Percentiles rank a stretch among this genome's conserved stretches.
These are phyloP conservation scores for Ceriagrion tenellum DNA, from an alignment of 2,888 invertebrate genomes.

Conservation along the genomic window DNA sequence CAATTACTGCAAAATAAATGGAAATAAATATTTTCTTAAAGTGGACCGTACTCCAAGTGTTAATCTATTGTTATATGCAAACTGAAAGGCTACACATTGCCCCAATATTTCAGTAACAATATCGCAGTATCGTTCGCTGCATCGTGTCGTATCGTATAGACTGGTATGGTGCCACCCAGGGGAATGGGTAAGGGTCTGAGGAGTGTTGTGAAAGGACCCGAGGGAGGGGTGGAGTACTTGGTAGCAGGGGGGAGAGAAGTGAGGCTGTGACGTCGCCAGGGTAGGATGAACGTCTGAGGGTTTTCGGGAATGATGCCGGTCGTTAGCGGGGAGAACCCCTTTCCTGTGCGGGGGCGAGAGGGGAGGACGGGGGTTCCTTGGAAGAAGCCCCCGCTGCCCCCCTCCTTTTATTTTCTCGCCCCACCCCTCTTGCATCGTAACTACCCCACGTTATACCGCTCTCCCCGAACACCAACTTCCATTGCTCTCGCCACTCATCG, in stretches of 20 bases:
- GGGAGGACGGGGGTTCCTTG: neutral
- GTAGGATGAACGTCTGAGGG: neutral
- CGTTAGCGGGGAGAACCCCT: neutral
- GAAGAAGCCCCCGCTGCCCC: neutral
- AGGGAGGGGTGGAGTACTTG: neutral
- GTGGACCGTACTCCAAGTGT: no score
- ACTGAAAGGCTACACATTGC: no score
- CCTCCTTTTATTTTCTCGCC: neutral
- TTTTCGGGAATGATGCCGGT: neutral
- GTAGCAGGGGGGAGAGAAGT: neutral
- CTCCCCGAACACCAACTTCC: neutral
- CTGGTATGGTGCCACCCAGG: neutral
- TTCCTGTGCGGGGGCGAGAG: neutral
- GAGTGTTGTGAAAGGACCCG: neutral
- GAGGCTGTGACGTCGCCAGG: neutral
- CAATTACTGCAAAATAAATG: no score
- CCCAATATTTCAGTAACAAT: no score
- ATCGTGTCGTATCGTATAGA: no score
- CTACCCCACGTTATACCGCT: neutral
- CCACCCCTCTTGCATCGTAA: neutral
- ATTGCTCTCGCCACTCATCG: neutral
- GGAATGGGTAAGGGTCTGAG: neutral
- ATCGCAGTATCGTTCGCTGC: no score
- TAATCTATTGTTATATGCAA: no score
- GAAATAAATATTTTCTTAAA: no score